Evolutionary conservation across 2,888 invertebrate genomes (phyloP).

Genomic region (Acleris literana): DNA sequence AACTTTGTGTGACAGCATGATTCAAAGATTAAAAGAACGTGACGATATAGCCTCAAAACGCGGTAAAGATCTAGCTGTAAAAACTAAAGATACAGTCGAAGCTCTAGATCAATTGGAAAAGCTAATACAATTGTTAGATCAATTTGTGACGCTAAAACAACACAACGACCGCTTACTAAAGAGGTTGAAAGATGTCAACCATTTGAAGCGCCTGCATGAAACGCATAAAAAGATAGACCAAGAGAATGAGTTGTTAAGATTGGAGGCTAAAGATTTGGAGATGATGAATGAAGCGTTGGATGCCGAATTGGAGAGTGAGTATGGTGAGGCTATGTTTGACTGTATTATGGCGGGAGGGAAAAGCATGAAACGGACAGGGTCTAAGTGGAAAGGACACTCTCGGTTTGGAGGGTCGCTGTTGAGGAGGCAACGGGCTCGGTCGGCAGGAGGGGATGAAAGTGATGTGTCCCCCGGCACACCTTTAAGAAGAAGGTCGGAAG

Average conservation of each 20-base stretch:
- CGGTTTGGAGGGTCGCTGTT: constrained; percentile 78
- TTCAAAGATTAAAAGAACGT: constrained; percentile 67
- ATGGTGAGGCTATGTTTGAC: constrained; percentile 85
- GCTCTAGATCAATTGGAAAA: constrained; percentile 92
- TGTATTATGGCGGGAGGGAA: constrained; percentile 84
- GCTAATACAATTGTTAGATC: constrained; percentile 89
- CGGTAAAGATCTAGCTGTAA: constrained; percentile 81
- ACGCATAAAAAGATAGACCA: constrained; percentile 80
- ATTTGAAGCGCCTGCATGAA: constrained; percentile 86
- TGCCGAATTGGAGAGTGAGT: constrained; percentile 85
- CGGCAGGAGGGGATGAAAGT: constrained; percentile 86
- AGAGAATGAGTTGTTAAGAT: constrained; percentile 68
- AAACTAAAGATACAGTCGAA: constrained; percentile 84
- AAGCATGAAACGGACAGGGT: constrained; percentile 76
- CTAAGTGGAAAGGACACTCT: constrained; percentile 77
- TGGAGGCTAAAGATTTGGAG: constrained; percentile 67
- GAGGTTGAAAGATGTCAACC: constrained; percentile 88
- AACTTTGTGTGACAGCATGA: constrained; percentile 68
- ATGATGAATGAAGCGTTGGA: constrained; percentile 78
- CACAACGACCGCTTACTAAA: constrained; percentile 88
- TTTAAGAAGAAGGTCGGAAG: constrained; percentile 69
- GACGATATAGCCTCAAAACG: constrained; percentile 78
- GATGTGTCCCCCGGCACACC: constrained; percentile 68
- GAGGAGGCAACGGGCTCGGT: constrained; percentile 86
- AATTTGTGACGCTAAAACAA: constrained; percentile 87